Evolutionary conservation across 2,797 vertebrate genomes (phyloP), one percentile per base, ranked within the genome.

Genomic region (Garrulus glandarius): DNA sequence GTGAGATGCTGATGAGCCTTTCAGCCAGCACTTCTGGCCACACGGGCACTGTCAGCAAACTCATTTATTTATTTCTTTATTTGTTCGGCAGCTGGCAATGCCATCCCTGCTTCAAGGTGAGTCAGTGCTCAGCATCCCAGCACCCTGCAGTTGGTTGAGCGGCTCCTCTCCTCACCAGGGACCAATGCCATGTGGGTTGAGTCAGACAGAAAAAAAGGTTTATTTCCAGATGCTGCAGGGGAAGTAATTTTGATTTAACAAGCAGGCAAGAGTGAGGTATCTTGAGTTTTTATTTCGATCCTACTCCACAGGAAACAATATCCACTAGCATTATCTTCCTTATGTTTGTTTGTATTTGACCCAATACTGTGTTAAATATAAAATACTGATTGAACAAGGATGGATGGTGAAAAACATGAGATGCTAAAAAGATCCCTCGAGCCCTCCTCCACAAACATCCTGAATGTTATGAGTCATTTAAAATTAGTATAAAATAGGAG

Each of bases 321-420:
- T 61, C 85, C 30, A 16, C 91, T 86, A 76, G 74, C 6, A 3
- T 82, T 96, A 92, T 81, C 93, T 95, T 78, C 77, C 57, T 93
- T 87, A 89, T 10, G 6, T 57, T 91, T 80, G 69, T 69, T 72
- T 92, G 87, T 61, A 44, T 82, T 89, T 88, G 92, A 91, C 82
- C 93, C 93, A 85, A 91, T 44, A 72, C 75, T 52, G 56, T 69
- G 93, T 97, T 98, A 97, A 95, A 97, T 96, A 98, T 29, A 98
- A 98, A 98, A 97, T 36, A 95, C 75, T 83, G 83, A 90, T 50
- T 34, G 77, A 89, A 94, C 86, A 78, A 91, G 92, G 84, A 86
- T 21, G 75, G 90, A 83, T 6, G 34, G 61, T 84, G 93, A 94
- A 97, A 96, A 91, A 94, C 23, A 59, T 23, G 77, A 90, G 92